A percentile compares a stretch with the other conserved stretches of the same genome.
phyloP scores from a whole-genome alignment of 2,113 vertebrate genomes.

The Cairina moschata region DNA sequence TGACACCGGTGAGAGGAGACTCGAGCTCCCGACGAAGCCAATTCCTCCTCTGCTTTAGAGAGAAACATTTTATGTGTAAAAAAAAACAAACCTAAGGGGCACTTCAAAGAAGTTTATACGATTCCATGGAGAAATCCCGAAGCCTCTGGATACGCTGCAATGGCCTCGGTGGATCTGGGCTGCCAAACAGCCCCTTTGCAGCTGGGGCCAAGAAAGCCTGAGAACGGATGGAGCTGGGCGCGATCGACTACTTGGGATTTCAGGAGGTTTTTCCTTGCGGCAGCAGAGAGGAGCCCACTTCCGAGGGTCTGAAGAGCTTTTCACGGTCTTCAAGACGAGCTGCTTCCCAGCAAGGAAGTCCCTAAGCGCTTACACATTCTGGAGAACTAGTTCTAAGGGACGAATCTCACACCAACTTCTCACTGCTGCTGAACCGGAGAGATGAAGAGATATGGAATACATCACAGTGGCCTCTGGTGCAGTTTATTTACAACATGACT shows the following conservation, averaged over 20 bases:
- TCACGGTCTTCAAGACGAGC: constrained; percentile 19
- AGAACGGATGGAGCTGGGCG: not conserved
- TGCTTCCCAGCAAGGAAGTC: constrained; percentile 47
- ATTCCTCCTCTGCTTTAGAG: not conserved
- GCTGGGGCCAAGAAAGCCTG: not conserved
- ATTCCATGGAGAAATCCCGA: not conserved
- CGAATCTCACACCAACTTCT: constrained; percentile 63
- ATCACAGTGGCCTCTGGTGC: constrained; percentile 82
- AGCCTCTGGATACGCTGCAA: not conserved
- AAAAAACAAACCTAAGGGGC: not conserved
- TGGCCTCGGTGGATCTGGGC: not conserved
- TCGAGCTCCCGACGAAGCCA: not conserved
- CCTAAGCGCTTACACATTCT: not conserved
- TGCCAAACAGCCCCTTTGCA: not conserved
- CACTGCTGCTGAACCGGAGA: constrained; percentile 55
- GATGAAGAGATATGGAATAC: constrained; percentile 74
- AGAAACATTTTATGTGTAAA: not conserved
- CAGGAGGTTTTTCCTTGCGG: constrained; percentile 4
- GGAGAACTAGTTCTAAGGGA: constrained; percentile 65
- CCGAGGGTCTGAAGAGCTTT: not conserved
- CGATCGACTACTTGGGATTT: not conserved
- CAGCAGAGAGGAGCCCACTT: constrained; percentile 3
- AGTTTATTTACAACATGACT: constrained; percentile 80
- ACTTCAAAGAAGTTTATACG: not conserved
- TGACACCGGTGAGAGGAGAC: not conserved